A percentile compares a stretch with the other conserved stretches of the same genome.
Evolutionary conservation across 2,888 invertebrate genomes (phyloP).

Genomic region (Andrena marginata): DNA sequence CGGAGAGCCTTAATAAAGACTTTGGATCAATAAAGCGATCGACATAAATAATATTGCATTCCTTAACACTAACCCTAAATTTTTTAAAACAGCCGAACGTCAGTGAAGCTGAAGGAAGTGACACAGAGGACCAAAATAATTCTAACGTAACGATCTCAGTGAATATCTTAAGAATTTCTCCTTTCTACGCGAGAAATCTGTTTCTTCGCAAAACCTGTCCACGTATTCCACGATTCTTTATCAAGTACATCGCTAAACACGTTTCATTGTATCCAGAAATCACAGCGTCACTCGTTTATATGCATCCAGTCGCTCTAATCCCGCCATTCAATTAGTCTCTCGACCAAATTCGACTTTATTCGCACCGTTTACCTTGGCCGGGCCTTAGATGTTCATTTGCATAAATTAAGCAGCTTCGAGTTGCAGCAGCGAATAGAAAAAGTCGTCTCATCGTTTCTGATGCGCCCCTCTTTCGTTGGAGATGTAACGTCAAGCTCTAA

Average conservation of each 20-base stretch:
- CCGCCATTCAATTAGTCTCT: constrained; percentile 13
- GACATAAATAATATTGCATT: no score
- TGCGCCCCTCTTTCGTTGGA: constrained; percentile 3
- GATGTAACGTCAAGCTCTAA: constrained; percentile 34
- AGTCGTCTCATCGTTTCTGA: constrained; percentile 12
- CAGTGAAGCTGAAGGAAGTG: no score
- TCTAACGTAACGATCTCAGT: no score
- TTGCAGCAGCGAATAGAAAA: constrained; percentile 17
- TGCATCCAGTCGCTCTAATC: constrained; percentile 9
- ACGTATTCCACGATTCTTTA: neutral
- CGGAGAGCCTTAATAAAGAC: no score
- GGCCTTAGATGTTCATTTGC: constrained; percentile 11
- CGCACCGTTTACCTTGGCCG: neutral
- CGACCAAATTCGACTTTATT: constrained; percentile 1
- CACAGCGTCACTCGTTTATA: neutral
- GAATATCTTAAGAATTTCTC: no score
- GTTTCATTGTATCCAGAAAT: neutral
- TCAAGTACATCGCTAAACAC: neutral
- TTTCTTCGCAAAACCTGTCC: neutral
- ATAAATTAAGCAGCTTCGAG: constrained; percentile 23
- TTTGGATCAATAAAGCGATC: no score
- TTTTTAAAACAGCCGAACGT: no score
- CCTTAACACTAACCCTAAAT: no score
- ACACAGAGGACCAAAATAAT: no score
- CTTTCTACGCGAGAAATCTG: neutral